phyloP scores from a whole-genome alignment of 2,888 invertebrate genomes.

The Crocallis elinguaria region DNA sequence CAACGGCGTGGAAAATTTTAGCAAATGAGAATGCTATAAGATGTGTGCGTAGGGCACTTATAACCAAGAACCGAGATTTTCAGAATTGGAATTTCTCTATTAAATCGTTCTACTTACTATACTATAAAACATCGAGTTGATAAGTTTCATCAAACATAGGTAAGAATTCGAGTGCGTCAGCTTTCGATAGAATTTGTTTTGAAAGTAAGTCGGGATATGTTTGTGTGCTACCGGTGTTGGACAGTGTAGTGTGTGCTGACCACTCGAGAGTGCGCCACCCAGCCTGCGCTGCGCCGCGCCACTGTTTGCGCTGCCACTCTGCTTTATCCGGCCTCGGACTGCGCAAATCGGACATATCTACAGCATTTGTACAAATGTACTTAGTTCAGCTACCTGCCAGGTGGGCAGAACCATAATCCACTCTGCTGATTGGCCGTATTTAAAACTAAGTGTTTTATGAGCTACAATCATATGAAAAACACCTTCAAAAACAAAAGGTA shows the following conservation, averaged over 20 bases:
- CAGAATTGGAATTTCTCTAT: background rate
- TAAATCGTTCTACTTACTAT: background rate
- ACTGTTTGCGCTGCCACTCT: conserved; percentile 50
- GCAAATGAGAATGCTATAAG: background rate
- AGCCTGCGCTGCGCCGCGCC: conserved; percentile 46
- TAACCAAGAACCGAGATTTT: background rate
- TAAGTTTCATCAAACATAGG: conserved; percentile 35
- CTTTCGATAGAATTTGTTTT: conserved; percentile 65
- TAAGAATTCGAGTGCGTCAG: conserved; percentile 46
- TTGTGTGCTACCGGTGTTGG: conserved; percentile 80
- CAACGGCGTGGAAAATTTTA: background rate
- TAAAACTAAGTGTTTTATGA: background rate
- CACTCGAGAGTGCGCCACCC: conserved; percentile 77
- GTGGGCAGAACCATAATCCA: background rate
- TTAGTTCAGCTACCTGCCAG: background rate
- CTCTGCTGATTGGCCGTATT: conserved; percentile 4
- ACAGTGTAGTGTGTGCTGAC: conserved; percentile 68
- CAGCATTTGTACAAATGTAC: conserved; percentile 8
- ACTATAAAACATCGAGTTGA: conserved; percentile 1
- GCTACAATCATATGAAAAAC: background rate
- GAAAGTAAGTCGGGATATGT: conserved; percentile 70
- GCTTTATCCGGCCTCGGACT: conserved; percentile 49
- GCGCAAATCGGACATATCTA: conserved; percentile 50
- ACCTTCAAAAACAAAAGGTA: background rate
- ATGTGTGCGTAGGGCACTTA: background rate